Conservation (phyloP, 64 coral and sea anemone genomes). For the Catalaphyllia jardinei region DNA sequence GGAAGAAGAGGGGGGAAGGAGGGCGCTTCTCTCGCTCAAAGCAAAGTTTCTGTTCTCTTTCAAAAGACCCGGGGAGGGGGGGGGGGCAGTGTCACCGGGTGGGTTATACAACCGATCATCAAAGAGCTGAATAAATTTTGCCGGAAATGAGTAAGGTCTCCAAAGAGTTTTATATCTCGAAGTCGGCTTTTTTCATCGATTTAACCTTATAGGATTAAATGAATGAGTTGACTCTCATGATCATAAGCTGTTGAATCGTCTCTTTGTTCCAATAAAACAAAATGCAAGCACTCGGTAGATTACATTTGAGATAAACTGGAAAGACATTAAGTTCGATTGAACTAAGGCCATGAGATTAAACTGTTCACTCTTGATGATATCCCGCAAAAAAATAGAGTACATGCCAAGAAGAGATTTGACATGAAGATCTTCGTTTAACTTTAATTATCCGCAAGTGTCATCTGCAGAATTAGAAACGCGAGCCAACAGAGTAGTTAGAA, state of each 20-base stretch:
- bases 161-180: neutral
- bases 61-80: too few species aligned
- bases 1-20: too few species aligned
- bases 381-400: neutral
- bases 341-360: neutral
- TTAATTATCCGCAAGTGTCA: neutral
- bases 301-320: constrained; percentile 21
- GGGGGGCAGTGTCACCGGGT: too few species aligned
- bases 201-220: constrained; percentile 11
- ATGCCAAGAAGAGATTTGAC: neutral
- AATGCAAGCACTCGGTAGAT: constrained; percentile 10
- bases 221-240: neutral
- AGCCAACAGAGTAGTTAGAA: neutral
- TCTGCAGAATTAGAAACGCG: neutral
- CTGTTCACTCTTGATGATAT: neutral
- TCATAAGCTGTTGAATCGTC: constrained; percentile 1
- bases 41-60: too few species aligned
- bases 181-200: neutral
- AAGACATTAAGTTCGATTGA: neutral
- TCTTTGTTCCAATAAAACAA: constrained; percentile 19
- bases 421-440: too few species aligned
- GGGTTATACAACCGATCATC: too few species aligned
- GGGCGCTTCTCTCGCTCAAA: too few species aligned
- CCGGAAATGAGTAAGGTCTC: neutral
- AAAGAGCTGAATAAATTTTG: neutral